Percentiles rank a stretch among this genome's conserved stretches.
Conservation (phyloP, 2,797 vertebrate genomes). For the Etheostoma perlongum region DNA sequence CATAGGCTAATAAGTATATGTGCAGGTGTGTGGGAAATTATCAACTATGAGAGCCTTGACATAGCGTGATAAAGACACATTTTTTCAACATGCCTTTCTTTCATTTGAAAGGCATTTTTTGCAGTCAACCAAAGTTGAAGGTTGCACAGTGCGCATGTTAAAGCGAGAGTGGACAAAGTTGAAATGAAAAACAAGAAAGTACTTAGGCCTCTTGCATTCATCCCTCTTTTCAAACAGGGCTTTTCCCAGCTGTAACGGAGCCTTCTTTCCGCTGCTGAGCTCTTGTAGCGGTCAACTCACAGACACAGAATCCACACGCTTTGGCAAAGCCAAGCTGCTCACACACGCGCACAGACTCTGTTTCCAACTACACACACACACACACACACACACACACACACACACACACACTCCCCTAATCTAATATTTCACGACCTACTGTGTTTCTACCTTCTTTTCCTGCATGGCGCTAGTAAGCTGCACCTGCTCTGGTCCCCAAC, state of each 20-base stretch:
- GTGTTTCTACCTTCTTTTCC: background rate
- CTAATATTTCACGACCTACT: background rate
- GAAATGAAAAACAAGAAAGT: conserved; percentile 32
- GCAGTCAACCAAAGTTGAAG: background rate
- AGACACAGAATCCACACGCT: conserved; percentile 72
- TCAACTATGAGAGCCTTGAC: conserved; percentile 2
- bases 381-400: too few species aligned
- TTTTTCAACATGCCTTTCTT: background rate
- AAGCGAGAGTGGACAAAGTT: conserved; percentile 31
- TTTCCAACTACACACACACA: background rate
- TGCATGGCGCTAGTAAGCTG: background rate
- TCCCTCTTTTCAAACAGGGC: conserved; percentile 55
- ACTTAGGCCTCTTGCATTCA: conserved; percentile 52
- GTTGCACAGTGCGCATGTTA: background rate
- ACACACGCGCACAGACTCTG: conserved; percentile 22
- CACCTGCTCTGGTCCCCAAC: conserved; percentile 45
- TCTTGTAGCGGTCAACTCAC: conserved; percentile 72
- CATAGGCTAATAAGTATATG: conserved; percentile 5
- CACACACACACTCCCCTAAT: too few species aligned
- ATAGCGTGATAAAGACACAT: conserved; percentile 9
- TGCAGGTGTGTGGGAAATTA: conserved; percentile 18
- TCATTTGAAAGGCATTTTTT: background rate
- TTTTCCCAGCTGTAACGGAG: conserved; percentile 71
- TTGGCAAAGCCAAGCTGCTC: conserved; percentile 64
- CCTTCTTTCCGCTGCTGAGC: conserved; percentile 69